Percentiles rank a stretch among this genome's conserved stretches.
These are phyloP conservation scores for Sarcophaga peregrina DNA, from an alignment of 1,140 invertebrate genomes.

Conservation along the genomic window DNA sequence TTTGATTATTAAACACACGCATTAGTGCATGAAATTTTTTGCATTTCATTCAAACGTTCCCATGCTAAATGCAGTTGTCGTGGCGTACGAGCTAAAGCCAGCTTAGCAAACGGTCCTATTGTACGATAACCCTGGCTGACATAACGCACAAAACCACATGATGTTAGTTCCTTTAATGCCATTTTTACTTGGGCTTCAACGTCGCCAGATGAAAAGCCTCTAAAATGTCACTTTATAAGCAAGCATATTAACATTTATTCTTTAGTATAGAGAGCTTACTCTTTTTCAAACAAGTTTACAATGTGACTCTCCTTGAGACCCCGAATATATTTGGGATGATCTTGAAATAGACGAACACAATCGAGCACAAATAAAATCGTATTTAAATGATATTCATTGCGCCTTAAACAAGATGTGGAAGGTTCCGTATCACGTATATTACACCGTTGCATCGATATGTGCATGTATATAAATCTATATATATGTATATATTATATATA, in stretches of 20 bases:
- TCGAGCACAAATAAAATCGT: conserved; percentile 61
- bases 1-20: no score
- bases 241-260: neutral
- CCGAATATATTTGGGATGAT: conserved; percentile 58
- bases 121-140: conserved; percentile 58
- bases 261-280: conserved; percentile 50
- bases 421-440: conserved; percentile 57
- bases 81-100: conserved; percentile 58
- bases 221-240: conserved; percentile 32
- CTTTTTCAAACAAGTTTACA: conserved; percentile 58
- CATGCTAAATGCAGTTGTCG: conserved; percentile 59
- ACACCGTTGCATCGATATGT: neutral
- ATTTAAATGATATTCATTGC: conserved; percentile 59
- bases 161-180: conserved; percentile 55
- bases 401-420: conserved; percentile 54
- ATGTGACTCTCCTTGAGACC: conserved; percentile 59
- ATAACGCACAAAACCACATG: conserved; percentile 59
- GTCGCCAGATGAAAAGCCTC: conserved; percentile 59
- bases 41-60: conserved; percentile 59
- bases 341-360: conserved; percentile 60
- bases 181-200: conserved; percentile 60
- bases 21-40: conserved; percentile 49
- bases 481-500: no score
- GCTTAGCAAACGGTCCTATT: conserved; percentile 61
- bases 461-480: neutral